These are phyloP conservation scores for Ectropis grisescens DNA, from an alignment of 1,140 invertebrate genomes.

Conservation along the genomic window DNA sequence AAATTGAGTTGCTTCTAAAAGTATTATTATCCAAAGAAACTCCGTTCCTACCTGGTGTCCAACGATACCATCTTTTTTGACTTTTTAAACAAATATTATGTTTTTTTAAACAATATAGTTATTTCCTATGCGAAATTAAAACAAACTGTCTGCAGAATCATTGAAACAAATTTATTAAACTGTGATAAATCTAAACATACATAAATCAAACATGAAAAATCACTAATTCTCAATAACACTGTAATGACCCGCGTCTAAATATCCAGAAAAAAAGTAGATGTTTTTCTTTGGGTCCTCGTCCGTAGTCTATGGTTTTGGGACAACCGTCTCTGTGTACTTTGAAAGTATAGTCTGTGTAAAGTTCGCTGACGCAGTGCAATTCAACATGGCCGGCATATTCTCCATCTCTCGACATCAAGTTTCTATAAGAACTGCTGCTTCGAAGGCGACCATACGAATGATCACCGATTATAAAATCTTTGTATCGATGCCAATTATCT, in stretches of 20 bases:
- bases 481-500: conserved; percentile 45
- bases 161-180: too few relatives aligned
- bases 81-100: too few relatives aligned
- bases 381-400: conserved; percentile 55
- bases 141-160: too few relatives aligned
- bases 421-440: conserved; percentile 25
- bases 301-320: conserved; percentile 42
- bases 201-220: too few relatives aligned
- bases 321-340: conserved; percentile 38
- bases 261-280: conserved; percentile 50
- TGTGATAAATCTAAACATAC: too few relatives aligned
- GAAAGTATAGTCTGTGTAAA: conserved; percentile 40
- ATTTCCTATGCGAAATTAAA: too few relatives aligned
- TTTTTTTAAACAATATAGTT: too few relatives aligned
- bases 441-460: conserved; percentile 36
- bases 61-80: too few relatives aligned
- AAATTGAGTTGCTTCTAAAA: too few relatives aligned
- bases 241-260: conserved; percentile 48
- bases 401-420: conserved; percentile 39
- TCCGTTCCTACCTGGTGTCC: too few relatives aligned
- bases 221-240: conserved; percentile 45
- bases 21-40: too few relatives aligned
- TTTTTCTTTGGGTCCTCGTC: conserved; percentile 27
- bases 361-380: conserved; percentile 40
- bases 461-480: conserved; percentile 54